Base-by-base conservation (phyloP, 2,888 invertebrate species). In the Chironomus tentans region DNA sequence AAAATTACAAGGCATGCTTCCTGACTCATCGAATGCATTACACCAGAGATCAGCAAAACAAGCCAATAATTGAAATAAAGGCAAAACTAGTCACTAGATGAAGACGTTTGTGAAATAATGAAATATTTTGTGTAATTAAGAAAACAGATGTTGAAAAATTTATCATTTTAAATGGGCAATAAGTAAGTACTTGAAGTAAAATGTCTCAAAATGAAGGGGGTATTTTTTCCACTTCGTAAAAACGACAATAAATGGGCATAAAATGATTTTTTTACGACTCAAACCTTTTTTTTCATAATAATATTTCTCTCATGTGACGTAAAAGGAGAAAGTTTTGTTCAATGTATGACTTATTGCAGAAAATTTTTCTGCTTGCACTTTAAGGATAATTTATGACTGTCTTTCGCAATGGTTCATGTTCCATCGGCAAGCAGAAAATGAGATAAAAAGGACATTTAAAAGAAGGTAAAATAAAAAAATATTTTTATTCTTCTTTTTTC, bases 111-210 rank as follows among this genome's bases (percentile, higher is more conserved):
- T 68, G 12, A n/a, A n/a, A 68, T 18, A 15, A 15, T 56, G n/a
- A n/a, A 56, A 56, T 56, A 4, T 65, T 65, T 65, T 65, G 1
- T 56, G 3, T 70, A 70, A 70, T 71, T 71, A 28, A 24, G 56
- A 56, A 71, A 71, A 71, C 71, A 71, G 71, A 71, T 71, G 71
- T 71, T 15, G 28, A 24, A 47, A 24, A 68, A 65, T 65, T 24
- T 18, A 18, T 15, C 21, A 21, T 65, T 65, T 21, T 65, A 56
- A 65, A 13, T 24, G 24, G n/a, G n/a, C 18, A 15, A n/a, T 56
- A 15, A n/a, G 18, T 56, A 21, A 65, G 65, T 21, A 65, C 22
- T 65, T 22, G 21, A 65, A 56, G 56, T 56, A 6, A 24, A 24
- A 62, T 21, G 22, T 62, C 50, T 62, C 21, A 18, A n/a, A n/a